A percentile compares a stretch with the other conserved stretches of the same genome.
Conservation (phyloP, 1,140 invertebrate genomes). For the Sipha flava region DNA sequence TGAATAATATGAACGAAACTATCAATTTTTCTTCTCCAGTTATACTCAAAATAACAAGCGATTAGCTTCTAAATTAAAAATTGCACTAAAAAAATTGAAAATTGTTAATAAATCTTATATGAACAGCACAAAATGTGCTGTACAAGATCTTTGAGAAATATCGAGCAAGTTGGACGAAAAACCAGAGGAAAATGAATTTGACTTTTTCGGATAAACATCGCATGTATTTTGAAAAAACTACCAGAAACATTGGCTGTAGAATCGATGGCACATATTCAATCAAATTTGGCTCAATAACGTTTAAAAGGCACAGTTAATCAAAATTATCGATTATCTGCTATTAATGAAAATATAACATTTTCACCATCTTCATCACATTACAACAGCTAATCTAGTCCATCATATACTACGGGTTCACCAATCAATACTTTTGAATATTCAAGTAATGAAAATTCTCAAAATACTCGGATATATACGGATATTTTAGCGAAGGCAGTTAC, state of each 20-base stretch:
- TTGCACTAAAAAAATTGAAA: background rate
- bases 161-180: background rate
- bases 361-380: background rate
- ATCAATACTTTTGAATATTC: background rate
- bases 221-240: background rate
- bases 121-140: background rate
- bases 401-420: background rate
- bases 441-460: conserved; percentile 6
- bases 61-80: background rate
- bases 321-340: conserved; percentile 35
- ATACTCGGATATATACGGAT: background rate
- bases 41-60: background rate
- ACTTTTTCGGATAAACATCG: background rate
- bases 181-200: background rate
- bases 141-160: background rate
- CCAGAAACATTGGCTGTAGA: background rate
- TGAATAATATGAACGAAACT: background rate
- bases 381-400: background rate
- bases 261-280: background rate
- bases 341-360: conserved; percentile 15
- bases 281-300: background rate
- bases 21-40: background rate
- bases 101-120: background rate
- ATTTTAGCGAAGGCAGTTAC: background rate
- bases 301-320: background rate